Base-by-base conservation (phyloP, 2,113 vertebrate genomes). In the Microcebus ravelobensis region DNA sequence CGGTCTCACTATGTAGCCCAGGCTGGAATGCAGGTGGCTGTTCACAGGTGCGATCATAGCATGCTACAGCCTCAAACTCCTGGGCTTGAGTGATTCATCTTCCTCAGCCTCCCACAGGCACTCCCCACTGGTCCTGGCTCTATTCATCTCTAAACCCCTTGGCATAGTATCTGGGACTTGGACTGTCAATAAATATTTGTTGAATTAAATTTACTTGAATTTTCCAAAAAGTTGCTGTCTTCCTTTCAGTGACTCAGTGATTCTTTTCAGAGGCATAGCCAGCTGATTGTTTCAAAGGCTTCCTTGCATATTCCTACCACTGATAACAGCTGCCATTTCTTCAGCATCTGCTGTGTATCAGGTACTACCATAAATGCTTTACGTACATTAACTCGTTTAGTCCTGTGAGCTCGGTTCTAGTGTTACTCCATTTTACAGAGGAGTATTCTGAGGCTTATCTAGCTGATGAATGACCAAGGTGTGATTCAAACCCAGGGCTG, bases 121-220 rank as follows among this genome's bases (percentile, higher is more conserved):
- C 42, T 4, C 42, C 13, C 3, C 27, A 74, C 25, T 25, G 42
- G 21, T 27, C 39, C 42, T 15, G 8, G 25, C 71, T 88, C 65
- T 59, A 48, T 87, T 39, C 17, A 65, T 83, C 48, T 61, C 79
- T 73, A 92, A 89, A 45, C 23, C 39, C 3, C 52, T 90, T 87
- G 36, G 55, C 67, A 65, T 20, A 77, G 48, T 48, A 71, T 48
- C 48, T 93, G 34, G 31, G 48, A 52, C 48, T 68, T 57, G 42
- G 27, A 52, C 34, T 63, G 4, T 87, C 45, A 57, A 5, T 91
- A 80, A 90, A 79, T 95, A 90, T 67, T 83, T 57, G 5, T 67
- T 91, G 63, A 91, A 52, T 81, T 83, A 86, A 79, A 61, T 90
- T 57, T 73, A 68, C n/a, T 83, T 94, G 74, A 57, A 39, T 90